phyloP scores from a whole-genome alignment of 2,797 vertebrate genomes.

The Cyclopterus lumpus region DNA sequence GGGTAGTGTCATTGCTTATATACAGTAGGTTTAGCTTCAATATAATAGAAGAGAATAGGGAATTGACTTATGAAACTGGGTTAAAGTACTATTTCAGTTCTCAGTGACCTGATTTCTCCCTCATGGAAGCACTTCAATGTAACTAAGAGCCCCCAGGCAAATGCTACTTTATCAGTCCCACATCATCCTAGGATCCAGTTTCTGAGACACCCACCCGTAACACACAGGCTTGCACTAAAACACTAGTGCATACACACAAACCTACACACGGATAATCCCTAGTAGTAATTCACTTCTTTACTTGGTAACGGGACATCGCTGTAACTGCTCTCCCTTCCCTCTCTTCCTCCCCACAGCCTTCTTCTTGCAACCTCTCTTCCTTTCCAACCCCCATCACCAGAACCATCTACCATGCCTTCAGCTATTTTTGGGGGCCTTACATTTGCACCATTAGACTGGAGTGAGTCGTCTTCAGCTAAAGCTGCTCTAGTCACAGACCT shows the following conservation, averaged over 20 bases:
- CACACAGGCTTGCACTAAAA: constrained; percentile 12
- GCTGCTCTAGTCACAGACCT: constrained; percentile 35
- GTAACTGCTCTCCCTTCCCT: constrained; percentile 6
- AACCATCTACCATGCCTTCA: constrained; percentile 8
- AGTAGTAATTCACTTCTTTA: constrained; percentile 14
- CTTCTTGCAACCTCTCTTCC: constrained; percentile 15
- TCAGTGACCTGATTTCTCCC: constrained; percentile 71
- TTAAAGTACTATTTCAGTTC: constrained; percentile 52
- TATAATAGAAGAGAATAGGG: constrained; percentile 21
- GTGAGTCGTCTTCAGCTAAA: constrained; percentile 7
- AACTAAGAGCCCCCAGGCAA: constrained; percentile 49
- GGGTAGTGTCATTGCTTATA: constrained; percentile 14
- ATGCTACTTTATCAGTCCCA: constrained; percentile 41
- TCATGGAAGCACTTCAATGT: constrained; percentile 51
- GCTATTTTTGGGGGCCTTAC: background rate
- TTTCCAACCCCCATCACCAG: constrained; percentile 29
- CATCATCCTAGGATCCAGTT: constrained; percentile 11
- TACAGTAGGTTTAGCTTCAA: constrained; percentile 12
- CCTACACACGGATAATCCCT: background rate
- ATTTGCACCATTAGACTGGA: constrained; percentile 3
- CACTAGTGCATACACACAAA: background rate
- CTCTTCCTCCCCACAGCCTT: constrained; percentile 7
- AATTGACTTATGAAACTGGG: constrained; percentile 47
- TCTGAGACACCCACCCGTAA: constrained; percentile 21
- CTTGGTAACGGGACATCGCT: constrained; percentile 12